Evolutionary conservation across 2,797 vertebrate species (phyloP).

Genomic region (Onychomys arenicola): DNA sequence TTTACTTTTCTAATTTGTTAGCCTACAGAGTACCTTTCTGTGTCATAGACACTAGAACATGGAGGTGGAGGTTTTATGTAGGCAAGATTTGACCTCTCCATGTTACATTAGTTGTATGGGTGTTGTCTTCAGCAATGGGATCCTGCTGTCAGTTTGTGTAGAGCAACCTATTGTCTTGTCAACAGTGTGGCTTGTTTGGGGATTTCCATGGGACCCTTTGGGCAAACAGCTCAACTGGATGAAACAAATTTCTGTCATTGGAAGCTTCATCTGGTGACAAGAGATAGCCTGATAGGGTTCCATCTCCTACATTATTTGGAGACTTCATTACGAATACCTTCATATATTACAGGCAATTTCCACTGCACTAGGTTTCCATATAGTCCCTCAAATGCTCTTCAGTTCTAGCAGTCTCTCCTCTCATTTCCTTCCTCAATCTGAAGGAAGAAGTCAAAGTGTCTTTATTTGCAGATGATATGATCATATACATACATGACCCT

Average conservation of each 20-base stretch:
- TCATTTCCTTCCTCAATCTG: not conserved
- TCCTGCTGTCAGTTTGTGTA: not conserved
- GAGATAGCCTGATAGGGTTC: not conserved
- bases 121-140: not conserved
- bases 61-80: not conserved
- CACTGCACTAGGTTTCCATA: not conserved
- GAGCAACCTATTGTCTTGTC: not conserved
- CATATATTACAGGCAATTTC: not conserved
- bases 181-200: not conserved
- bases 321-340: not conserved
- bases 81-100: not conserved
- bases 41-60: not conserved
- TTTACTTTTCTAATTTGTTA: not conserved
- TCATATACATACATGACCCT: not conserved
- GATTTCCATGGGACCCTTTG: not conserved
- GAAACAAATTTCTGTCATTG: not conserved
- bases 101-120: not conserved
- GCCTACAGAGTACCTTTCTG: not conserved
- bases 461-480: not conserved
- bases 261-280: not conserved
- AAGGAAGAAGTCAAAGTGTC: not conserved
- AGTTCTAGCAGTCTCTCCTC: not conserved
- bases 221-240: not conserved
- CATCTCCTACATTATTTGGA: not conserved
- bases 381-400: not conserved